A percentile compares a stretch with the other conserved stretches of the same genome.
These are phyloP conservation scores for Mantis religiosa DNA, from an alignment of 2,888 invertebrate genomes.

Conservation along the genomic window DNA sequence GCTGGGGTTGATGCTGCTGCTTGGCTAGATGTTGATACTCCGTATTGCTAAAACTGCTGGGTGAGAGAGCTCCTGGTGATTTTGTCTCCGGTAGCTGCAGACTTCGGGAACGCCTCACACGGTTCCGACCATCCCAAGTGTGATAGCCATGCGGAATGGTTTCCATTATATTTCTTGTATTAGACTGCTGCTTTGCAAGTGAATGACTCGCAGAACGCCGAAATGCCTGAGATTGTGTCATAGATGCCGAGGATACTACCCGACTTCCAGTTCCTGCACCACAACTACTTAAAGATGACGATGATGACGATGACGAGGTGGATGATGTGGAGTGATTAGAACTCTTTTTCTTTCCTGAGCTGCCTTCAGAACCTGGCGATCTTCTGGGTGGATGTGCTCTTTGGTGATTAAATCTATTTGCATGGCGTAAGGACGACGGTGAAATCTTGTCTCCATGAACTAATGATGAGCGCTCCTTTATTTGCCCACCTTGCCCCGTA, in stretches of 20 bases:
- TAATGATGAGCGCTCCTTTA: constrained; percentile 18
- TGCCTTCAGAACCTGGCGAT: constrained; percentile 41
- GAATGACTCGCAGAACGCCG: background rate
- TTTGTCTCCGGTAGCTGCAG: constrained; percentile 59
- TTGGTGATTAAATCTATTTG: constrained; percentile 15
- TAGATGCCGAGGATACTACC: background rate
- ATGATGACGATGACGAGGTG: constrained; percentile 36
- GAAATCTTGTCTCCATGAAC: constrained; percentile 36
- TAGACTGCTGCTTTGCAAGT: constrained; percentile 4
- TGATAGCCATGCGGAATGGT: constrained; percentile 18
- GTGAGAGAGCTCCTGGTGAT: constrained; percentile 45
- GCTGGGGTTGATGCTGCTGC: constrained; percentile 18
- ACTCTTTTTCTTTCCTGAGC: constrained; percentile 39
- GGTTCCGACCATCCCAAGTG: constrained; percentile 35
- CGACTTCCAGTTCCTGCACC: background rate
- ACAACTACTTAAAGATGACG: constrained; percentile 36
- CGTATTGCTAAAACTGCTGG: constrained; percentile 32
- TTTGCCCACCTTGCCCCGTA: constrained; percentile 10
- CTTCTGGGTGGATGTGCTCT: constrained; percentile 31
- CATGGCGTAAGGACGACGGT: constrained; percentile 31
- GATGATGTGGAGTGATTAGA: constrained; percentile 37
- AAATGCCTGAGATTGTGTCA: background rate
- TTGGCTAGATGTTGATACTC: constrained; percentile 38
- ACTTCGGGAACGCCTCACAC: constrained; percentile 55
- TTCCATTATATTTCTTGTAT: constrained; percentile 13